Base-by-base conservation (phyloP, 1,140 invertebrate genomes). In the Drosophila mayri region DNA sequence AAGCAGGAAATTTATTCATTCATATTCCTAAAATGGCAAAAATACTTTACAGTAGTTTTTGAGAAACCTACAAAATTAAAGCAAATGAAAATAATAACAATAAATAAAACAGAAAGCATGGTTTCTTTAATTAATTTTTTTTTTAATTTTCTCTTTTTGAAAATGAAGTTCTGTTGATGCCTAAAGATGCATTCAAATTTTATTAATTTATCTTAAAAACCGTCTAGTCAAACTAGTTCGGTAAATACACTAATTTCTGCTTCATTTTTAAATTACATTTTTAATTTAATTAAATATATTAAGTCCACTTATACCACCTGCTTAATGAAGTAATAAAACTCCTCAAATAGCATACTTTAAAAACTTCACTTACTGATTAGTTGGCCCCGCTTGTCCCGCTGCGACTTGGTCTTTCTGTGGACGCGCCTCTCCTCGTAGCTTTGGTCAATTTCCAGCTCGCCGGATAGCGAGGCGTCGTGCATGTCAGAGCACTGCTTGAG, bases 401-500 rank as follows among this genome's bases (percentile, higher is more conserved):
- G 92, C 62, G 92, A 93, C 77, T 92, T 92, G 47, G 92, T 92
- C 70, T 93, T 93, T 25, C 92, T 81, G 66, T 93, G 91, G 54
- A 93, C 91, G n/a, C 90, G 76, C 28, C 92, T 60, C 74, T 93
- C 92, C 63, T 93, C 92, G 18, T 79, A 66, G 47, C 84, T 93
- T 54, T 93, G 91, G 85, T 92, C 92, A 55, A 93, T 93, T 72
- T 93, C 92, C 43, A 93, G 68, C 35, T 93, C 92, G 28, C 92
- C 92, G 12, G 92, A 93, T 8, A 93, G 52, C 10, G 92, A 93
- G 25, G 92, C 92, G 54, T 93, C 92, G 55, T 93, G 92, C 90
- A 93, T 92, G 35, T 93, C 92, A 14, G 92, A 92, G 73, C 92
- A 93, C 32, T 93, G 92, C 37, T 93, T 93, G 20, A 93, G 76